phyloP scores from a whole-genome alignment of 2,888 invertebrate species.

The Hipparchia sbordonii region DNA sequence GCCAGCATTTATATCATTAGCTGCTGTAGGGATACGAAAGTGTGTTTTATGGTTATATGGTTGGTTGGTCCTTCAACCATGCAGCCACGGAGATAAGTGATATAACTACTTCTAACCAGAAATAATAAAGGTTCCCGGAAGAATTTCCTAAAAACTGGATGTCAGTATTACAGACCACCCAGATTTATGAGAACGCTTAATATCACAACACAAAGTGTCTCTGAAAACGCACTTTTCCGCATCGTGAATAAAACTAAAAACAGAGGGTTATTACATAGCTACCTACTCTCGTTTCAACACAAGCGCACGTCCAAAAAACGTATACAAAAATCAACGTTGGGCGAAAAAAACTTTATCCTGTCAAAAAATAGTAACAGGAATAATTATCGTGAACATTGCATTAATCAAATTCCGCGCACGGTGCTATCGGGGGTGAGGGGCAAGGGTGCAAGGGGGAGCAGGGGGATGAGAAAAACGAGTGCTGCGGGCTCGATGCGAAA shows the following conservation, averaged over 20 bases:
- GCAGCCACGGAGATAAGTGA: too few relatives aligned
- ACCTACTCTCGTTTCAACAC: constrained; percentile 12
- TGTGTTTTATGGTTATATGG: too few relatives aligned
- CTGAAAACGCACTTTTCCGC: constrained; percentile 22
- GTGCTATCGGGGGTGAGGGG: constrained; percentile 67
- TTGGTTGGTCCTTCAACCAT: too few relatives aligned
- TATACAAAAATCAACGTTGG: constrained; percentile 54
- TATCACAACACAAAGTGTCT: constrained; percentile 3
- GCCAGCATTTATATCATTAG: too few relatives aligned
- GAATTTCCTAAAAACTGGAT: too few relatives aligned
- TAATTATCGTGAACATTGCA: constrained; percentile 83
- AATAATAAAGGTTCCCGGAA: too few relatives aligned
- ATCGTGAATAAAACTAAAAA: constrained; percentile 10
- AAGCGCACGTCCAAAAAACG: constrained; percentile 29
- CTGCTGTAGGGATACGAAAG: too few relatives aligned
- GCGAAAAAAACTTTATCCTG: constrained; percentile 74
- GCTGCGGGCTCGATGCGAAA: constrained; percentile 77
- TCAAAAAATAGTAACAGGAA: constrained; percentile 82
- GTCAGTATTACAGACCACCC: too few relatives aligned
- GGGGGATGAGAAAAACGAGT: constrained; percentile 69
- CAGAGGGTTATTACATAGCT: constrained; percentile 14
- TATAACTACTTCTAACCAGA: too few relatives aligned
- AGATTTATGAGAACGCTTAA: neutral
- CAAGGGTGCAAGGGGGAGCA: constrained; percentile 37
- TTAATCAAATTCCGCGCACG: constrained; percentile 82